Evolutionary conservation across 1,140 invertebrate genomes (phyloP), one percentile per base, ranked within the genome.

Genomic region (Capitella teleta): DNA sequence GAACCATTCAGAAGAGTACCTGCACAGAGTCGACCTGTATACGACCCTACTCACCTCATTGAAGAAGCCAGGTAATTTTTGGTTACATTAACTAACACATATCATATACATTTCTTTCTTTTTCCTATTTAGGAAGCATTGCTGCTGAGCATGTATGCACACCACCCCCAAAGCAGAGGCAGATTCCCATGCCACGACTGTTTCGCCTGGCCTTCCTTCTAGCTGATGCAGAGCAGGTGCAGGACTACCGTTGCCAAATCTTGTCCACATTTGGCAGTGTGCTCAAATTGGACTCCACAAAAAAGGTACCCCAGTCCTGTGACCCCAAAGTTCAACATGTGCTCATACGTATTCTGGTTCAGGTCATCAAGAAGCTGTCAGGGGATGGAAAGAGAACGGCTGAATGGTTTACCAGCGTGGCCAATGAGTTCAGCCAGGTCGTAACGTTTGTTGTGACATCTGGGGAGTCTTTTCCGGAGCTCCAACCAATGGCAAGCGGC

Each of bases 211-310:
- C 38, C 10, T 41, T 14, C 38, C 6, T 41, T 6, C 8, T 41
- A 8, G 38, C 38, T 8, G 38, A 41, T 8, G 19, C 10, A 8
- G 10, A 19, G 12, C 6, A 41, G 6, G 21, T 41, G 6, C 10
- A 41, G 8, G 38, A 41, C 8, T 41, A 41, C 18, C 10, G 38
- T 8, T 8, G 6, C 6, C 38, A 41, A 18, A 19, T 41, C 8
- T 19, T 41, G 18, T 41, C 38, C 8, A 41, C 10, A 10, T 41
- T 41, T 19, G 38, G 38, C 10, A 41, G 10, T 8, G 38, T 41
- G 12, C 38, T 41, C 10, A 41, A 41, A 19, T 41, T 41, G 6
- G 38, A 41, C 38, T 41, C 38, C 38, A 41, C 38, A 12, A 41
- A 41, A 19, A 41, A 41, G 38, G 38, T 41, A 32, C n/a, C 18